Percentiles rank a stretch among this genome's conserved stretches.
phyloP scores from a whole-genome alignment of 2,113 vertebrate species.

The Gambusia holbrooki region DNA sequence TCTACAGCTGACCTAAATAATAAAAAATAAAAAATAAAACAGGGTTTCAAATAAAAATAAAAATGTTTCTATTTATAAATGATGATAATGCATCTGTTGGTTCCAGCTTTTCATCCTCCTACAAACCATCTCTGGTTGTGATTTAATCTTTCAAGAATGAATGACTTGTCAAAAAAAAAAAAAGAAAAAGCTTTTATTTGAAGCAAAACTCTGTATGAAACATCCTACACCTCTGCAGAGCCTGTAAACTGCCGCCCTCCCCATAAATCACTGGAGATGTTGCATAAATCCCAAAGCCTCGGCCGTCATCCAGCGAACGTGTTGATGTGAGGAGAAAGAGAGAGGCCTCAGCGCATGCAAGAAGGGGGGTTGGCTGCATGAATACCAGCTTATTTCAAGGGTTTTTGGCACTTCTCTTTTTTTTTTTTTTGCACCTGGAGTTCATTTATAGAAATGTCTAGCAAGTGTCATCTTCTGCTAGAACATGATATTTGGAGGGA shows the following conservation, averaged over 20 bases:
- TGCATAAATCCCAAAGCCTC: constrained; percentile 37
- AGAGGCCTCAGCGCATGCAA: constrained; percentile 2
- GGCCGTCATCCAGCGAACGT: constrained; percentile 23
- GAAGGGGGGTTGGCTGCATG: background rate
- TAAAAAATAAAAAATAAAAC: background rate
- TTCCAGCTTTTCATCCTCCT: background rate
- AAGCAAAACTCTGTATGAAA: background rate
- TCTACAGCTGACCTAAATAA: background rate
- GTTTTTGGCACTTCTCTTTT: constrained; percentile 32
- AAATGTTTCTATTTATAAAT: background rate
- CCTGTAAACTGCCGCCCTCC: background rate
- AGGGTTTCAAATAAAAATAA: background rate
- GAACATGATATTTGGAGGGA: constrained; percentile 13
- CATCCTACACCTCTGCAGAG: constrained; percentile 7
- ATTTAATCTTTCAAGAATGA: constrained; percentile 1
- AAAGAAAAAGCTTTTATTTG: background rate
- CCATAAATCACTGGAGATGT: constrained; percentile 36
- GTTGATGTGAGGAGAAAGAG: constrained; percentile 9
- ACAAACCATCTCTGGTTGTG: background rate
- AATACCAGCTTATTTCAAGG: constrained; percentile 20
- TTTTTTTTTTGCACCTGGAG: constrained; percentile 41
- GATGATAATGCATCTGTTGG: background rate
- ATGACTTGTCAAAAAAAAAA: constrained; percentile 24
- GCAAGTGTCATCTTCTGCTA: constrained; percentile 18
- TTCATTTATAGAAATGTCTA: constrained; percentile 32